Evolutionary conservation across 2,888 invertebrate species (phyloP).

Genomic region (Cryptocephalus primarius): DNA sequence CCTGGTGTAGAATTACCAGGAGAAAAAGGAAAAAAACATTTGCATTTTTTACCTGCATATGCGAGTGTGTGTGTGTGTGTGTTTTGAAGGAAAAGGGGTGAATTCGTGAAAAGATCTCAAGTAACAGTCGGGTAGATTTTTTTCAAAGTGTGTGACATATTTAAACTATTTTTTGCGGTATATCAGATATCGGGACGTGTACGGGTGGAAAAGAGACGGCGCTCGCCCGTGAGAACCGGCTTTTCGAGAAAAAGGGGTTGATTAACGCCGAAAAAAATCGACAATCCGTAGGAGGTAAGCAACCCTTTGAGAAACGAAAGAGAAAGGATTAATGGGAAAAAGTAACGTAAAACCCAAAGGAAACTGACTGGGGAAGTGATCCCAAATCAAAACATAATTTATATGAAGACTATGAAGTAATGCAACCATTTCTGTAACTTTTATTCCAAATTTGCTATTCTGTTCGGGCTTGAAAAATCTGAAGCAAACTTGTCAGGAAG

Average conservation of each 20-base stretch:
- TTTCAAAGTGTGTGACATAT: constrained; percentile 15
- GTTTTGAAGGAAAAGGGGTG: constrained; percentile 14
- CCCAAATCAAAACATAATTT: too few relatives aligned
- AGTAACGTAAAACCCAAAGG: too few relatives aligned
- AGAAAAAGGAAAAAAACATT: constrained; percentile 9
- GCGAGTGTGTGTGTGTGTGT: constrained; percentile 2
- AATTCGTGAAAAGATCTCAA: constrained; percentile 12
- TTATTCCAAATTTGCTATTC: too few relatives aligned
- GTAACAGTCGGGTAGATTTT: constrained; percentile 12
- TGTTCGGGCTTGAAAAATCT: too few relatives aligned
- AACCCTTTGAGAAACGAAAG: too few relatives aligned
- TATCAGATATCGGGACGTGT: constrained; percentile 12
- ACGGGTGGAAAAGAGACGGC: neutral
- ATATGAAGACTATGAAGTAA: too few relatives aligned
- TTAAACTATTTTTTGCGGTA: constrained; percentile 12
- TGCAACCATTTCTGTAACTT: too few relatives aligned
- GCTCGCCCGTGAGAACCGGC: neutral
- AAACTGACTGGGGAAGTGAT: too few relatives aligned
- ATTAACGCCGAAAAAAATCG: neutral
- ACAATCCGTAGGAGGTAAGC: too few relatives aligned
- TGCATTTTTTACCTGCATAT: constrained; percentile 17
- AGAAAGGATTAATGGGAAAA: too few relatives aligned
- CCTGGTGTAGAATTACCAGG: constrained; percentile 1
- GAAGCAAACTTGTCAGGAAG: too few relatives aligned
- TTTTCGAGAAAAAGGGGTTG: neutral